Base-by-base conservation (phyloP, 2,888 invertebrate species). In the Muschampia plurimacula region DNA sequence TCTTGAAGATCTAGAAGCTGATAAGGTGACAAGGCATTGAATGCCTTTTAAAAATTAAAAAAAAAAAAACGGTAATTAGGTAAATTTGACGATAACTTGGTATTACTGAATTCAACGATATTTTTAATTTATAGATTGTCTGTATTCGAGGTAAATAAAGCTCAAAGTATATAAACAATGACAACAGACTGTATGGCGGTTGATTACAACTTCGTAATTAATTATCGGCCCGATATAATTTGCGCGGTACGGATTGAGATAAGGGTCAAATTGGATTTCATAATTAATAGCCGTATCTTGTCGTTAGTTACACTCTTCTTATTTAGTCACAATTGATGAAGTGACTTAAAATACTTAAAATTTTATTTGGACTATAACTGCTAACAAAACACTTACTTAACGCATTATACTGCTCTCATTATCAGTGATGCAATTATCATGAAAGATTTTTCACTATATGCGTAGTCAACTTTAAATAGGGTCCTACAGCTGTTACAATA, bases 211-310 rank as follows among this genome's bases (percentile, higher is more conserved):
- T 66, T 66, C 65, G 36, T 66, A 66, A 66, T 22, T 66, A 66
- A 66, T 66, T 66, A 66, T 66, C 65, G 52, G 15, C 4, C 36
- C 49, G 65, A 66, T 66, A 66, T 66, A 66, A 66, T 66, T 66
- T 66, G 65, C 65, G 65, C 65, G 36, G 52, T 66, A 66, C 52
- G 49, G 65, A 66, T 66, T 66, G 65, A 52, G 65, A 52, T 52
- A 52, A 66, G 65, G 65, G 65, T 66, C 65, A 52, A 66, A 66
- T 66, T 66, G 49, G 65, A 65, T 66, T 66, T 66, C 65, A 66
- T 66, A 36, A 66, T 66, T 49, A 66, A 66, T 52, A 66, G 52
- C 65, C 63, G 39, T 44, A 41, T 63, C 41, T 41, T 15, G 15
- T 41, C 52, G 36, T 49, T 36, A 15, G 36, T 36, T 66, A 32